These are phyloP conservation scores for Aplodontia rufa DNA, from an alignment of 2,113 vertebrate genomes.

Conservation along the genomic window DNA sequence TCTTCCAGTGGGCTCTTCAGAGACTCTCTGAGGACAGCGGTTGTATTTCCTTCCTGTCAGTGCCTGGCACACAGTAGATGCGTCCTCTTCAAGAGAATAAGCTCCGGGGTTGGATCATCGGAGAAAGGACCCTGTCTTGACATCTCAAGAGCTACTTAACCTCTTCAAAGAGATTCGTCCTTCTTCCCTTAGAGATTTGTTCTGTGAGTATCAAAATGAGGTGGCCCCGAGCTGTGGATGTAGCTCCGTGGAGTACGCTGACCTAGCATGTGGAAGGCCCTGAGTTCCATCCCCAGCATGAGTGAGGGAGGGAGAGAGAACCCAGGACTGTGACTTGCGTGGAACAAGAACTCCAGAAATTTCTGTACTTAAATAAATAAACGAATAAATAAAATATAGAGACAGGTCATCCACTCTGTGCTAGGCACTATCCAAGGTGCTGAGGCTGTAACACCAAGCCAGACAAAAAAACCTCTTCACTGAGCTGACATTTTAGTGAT, in stretches of 20 bases:
- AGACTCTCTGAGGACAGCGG: background rate
- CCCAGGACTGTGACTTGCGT: background rate
- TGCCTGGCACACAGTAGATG: background rate
- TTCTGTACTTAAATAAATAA: background rate
- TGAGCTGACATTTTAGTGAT: background rate
- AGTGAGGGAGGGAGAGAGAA: background rate
- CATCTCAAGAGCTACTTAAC: background rate
- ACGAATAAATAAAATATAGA: background rate
- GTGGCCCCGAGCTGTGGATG: background rate
- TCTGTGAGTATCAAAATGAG: background rate
- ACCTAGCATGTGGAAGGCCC: background rate
- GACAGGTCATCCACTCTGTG: background rate
- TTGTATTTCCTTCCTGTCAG: background rate
- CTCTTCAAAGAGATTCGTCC: background rate
- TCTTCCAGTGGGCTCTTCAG: background rate
- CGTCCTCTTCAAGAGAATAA: background rate
- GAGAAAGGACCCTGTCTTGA: background rate
- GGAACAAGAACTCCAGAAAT: background rate
- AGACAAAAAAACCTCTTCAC: background rate
- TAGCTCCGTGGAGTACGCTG: background rate
- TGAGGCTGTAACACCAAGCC: background rate
- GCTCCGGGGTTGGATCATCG: background rate
- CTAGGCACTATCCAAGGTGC: background rate
- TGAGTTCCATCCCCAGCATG: background rate
- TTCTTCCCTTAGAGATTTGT: background rate